These are phyloP conservation scores for Aptenodytes patagonicus DNA, from an alignment of 2,113 vertebrate genomes.

Conservation along the genomic window DNA sequence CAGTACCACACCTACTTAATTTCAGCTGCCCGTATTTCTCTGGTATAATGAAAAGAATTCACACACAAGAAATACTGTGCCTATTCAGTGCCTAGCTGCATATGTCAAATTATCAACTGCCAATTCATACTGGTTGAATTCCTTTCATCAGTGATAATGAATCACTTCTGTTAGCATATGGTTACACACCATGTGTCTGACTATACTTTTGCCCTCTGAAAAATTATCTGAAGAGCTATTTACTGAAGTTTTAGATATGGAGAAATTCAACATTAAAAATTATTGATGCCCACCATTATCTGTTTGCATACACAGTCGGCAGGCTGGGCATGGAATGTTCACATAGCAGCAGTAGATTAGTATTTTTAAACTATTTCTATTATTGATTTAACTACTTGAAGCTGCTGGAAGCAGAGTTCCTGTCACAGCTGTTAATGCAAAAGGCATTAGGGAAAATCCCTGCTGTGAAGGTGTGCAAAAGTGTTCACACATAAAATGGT, in stretches of 20 bases:
- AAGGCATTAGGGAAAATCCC: slow-evolving; percentile 55
- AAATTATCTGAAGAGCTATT: slow-evolving; percentile 41
- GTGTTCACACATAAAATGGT: slow-evolving; percentile 7
- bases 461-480: slow-evolving; percentile 37
- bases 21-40: not conserved
- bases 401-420: slow-evolving; percentile 38
- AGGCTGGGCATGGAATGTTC: slow-evolving; percentile 18
- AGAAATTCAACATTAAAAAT: slow-evolving; percentile 10
- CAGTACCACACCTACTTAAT: not conserved
- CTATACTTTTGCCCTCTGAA: slow-evolving; percentile 37
- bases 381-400: slow-evolving; percentile 48
- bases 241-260: slow-evolving; percentile 43
- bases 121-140: slow-evolving; percentile 1
- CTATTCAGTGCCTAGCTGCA: not conserved
- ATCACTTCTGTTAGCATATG: slow-evolving; percentile 47
- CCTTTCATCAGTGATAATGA: slow-evolving; percentile 40
- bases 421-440: slow-evolving; percentile 40
- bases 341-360: not conserved
- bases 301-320: slow-evolving; percentile 39
- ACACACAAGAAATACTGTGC: not conserved
- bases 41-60: not conserved
- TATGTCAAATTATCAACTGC: not conserved
- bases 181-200: slow-evolving; percentile 42
- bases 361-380: slow-evolving; percentile 28
- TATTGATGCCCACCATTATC: slow-evolving; percentile 37